phyloP scores from a whole-genome alignment of 2,113 vertebrate genomes.

The Anser cygnoides region DNA sequence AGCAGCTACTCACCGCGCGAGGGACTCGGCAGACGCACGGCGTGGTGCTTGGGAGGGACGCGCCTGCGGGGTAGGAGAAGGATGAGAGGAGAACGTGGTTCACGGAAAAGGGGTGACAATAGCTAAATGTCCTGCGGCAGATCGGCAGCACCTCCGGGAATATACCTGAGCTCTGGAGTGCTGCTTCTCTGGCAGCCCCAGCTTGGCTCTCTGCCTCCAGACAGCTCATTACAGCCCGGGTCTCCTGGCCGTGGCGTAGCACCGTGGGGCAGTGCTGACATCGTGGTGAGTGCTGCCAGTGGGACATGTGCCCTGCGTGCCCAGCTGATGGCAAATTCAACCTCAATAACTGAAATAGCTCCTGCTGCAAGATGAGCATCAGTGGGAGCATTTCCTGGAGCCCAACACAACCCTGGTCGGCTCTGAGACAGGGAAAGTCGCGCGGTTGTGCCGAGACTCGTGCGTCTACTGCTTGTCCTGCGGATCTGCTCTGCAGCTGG shows the following conservation, averaged over 20 bases:
- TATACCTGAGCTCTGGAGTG: not conserved
- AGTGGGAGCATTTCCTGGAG: fast-evolving
- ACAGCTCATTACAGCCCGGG: fast-evolving
- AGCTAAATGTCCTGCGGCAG: fast-evolving
- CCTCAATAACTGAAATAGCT: not conserved
- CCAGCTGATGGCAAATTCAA: fast-evolving
- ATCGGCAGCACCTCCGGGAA: not conserved
- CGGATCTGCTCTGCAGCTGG: no score
- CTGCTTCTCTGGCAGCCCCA: not conserved
- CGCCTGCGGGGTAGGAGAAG: not conserved
- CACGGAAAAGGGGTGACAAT: not conserved
- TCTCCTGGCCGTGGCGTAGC: not conserved
- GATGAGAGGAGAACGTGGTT: not conserved
- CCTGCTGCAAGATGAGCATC: not conserved
- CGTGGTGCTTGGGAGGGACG: not conserved
- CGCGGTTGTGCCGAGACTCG: fast-evolving
- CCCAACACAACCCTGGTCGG: no score
- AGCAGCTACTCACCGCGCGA: not conserved
- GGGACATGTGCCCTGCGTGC: fast-evolving
- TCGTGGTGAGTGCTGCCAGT: fast-evolving
- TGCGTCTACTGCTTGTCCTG: not conserved
- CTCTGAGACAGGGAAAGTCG: not conserved
- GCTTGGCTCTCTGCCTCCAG: not conserved
- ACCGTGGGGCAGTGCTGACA: fast-evolving
- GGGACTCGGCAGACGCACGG: not conserved